phyloP scores from a whole-genome alignment of 2,113 vertebrate genomes.

The Ariopsis seemanni region DNA sequence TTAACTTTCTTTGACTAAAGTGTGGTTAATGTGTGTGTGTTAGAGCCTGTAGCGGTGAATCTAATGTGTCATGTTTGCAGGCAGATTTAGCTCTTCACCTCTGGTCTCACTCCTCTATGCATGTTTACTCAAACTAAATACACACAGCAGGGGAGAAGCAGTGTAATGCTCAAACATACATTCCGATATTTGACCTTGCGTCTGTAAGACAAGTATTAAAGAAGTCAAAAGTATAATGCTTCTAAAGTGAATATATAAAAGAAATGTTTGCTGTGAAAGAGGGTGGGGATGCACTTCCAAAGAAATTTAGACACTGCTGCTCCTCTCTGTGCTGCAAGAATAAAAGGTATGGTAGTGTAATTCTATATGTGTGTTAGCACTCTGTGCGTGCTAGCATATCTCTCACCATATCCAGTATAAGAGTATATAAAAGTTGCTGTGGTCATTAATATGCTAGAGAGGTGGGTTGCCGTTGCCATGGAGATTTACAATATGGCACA shows the following conservation, averaged over 20 bases:
- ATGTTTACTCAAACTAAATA: constrained; percentile 58
- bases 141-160: constrained; percentile 51
- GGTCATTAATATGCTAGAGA: constrained; percentile 42
- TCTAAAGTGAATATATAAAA: neutral
- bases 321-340: constrained; percentile 53
- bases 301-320: constrained; percentile 62
- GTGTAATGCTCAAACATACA: constrained; percentile 30
- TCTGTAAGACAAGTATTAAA: constrained; percentile 36
- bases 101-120: constrained; percentile 51
- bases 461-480: constrained; percentile 47
- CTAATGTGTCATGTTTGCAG: constrained; percentile 36
- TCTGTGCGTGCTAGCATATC: constrained; percentile 27
- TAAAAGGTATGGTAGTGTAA: constrained; percentile 24
- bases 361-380: constrained; percentile 18
- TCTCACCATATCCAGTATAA: constrained; percentile 54
- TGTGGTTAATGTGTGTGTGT: constrained; percentile 34
- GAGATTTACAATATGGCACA: constrained; percentile 49
- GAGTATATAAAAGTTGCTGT: constrained; percentile 30
- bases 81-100: constrained; percentile 40
- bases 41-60: constrained; percentile 32
- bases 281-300: constrained; percentile 30
- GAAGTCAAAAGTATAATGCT: constrained; percentile 1
- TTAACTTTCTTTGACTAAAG: constrained; percentile 25
- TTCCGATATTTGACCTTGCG: constrained; percentile 31
- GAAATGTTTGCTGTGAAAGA: neutral